phyloP scores from a whole-genome alignment of 2,888 invertebrate species.

The Tetropium fuscum region DNA sequence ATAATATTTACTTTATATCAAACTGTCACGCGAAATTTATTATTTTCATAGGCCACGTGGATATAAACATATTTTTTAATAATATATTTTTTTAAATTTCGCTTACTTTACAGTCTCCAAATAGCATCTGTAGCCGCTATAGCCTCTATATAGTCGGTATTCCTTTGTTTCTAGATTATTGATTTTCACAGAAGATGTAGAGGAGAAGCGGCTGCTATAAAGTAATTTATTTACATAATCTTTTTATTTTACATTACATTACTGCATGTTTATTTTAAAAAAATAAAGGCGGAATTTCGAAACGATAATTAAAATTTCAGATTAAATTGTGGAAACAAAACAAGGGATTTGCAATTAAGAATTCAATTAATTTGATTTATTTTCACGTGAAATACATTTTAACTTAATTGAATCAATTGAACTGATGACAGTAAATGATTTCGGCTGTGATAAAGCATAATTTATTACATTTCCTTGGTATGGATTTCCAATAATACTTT shows the following conservation, averaged over 20 bases:
- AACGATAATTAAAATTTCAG: constrained; percentile 11
- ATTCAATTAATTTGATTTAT: constrained; percentile 19
- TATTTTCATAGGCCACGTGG: too few species aligned
- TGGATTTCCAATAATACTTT: too few species aligned
- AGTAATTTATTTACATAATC: constrained; percentile 10
- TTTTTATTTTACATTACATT: constrained; percentile 5
- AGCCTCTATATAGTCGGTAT: too few species aligned
- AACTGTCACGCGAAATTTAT: too few species aligned
- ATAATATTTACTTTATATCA: too few species aligned
- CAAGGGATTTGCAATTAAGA: constrained; percentile 11
- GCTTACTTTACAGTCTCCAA: too few species aligned
- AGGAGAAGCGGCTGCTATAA: background rate
- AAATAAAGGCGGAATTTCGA: background rate
- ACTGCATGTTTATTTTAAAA: background rate
- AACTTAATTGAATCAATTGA: constrained; percentile 15
- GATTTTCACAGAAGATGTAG: constrained; percentile 6
- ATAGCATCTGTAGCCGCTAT: too few species aligned
- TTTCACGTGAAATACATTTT: constrained; percentile 13
- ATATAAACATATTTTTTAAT: too few species aligned
- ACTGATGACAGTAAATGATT: constrained; percentile 15
- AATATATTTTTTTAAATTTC: too few species aligned
- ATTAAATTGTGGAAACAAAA: constrained; percentile 14
- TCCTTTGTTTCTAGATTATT: constrained; percentile 15
- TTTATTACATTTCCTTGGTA: constrained; percentile 14
- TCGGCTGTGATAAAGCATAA: constrained; percentile 11